Base-by-base conservation (phyloP, 2,888 invertebrate genomes). In the Drosophila planitibia region DNA sequence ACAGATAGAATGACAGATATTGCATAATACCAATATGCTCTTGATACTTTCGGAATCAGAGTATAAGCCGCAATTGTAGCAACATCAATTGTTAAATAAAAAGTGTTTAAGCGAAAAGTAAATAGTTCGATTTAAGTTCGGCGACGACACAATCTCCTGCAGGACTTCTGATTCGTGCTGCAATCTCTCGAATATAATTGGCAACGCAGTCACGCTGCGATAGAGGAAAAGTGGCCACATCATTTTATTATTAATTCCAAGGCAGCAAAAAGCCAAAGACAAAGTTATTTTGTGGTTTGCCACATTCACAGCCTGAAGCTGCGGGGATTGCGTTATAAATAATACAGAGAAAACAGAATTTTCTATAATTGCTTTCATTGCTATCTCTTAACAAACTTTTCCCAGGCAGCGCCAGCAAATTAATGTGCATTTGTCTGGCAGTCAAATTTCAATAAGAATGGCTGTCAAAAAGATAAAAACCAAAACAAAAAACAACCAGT, bases 181-280 rank as follows among this genome's bases (percentile, higher is more conserved):
- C 32, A 62, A 59, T 51, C 62, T 44, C 52, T 59, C 37, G 64
- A 64, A 73, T 41, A 70, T 76, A 81, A 81, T 81, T 79, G 70
- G 70, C 69, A 76, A 76, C 64, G 76, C 76, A 70, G 67, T 79
- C 81, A 76, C 67, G 79, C 73, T 79, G 79, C 61, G 66, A 53
- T 14, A 28, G n/a, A 30, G 32, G 14, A 19, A 57, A 28, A 32
- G 10, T 58, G n/a, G 57, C 53, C 65, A 59, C 39, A 70, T 81
- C 57, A 67, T 81, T 64, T 71, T 70, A 66, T 71, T 75, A 67
- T 79, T 75, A 79, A 62, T 62, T 67, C 61, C 35, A 35, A 41
- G 33, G 64, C 58, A 54, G 65, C 54, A 33, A 66, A 59, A 61
- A 39, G 47, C 28, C 44, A 30, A 41, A 44, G 62, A 49, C 41